Percentiles rank a stretch among this genome's conserved stretches.
Evolutionary conservation across 2,888 invertebrate species (phyloP).

Genomic region (Cryptocheilus praepositus): DNA sequence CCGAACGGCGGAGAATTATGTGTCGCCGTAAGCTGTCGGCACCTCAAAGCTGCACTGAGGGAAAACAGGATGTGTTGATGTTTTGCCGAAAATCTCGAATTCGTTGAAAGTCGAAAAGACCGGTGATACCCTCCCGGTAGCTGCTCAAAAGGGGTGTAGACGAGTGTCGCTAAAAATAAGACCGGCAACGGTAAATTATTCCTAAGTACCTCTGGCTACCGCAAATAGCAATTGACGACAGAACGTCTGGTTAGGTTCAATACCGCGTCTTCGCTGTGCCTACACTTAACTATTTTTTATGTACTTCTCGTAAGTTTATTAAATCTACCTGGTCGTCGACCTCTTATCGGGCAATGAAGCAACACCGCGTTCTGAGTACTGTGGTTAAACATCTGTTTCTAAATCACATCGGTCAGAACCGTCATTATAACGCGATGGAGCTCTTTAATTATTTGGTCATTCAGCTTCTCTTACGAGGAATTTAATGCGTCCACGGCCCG

Average conservation of each 20-base stretch:
- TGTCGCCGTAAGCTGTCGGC: conserved; percentile 36
- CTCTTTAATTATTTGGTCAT: conserved; percentile 23
- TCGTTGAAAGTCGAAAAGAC: conserved; percentile 23
- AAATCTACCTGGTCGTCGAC: too few species aligned
- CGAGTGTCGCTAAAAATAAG: conserved; percentile 41
- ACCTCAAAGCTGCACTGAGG: conserved; percentile 31
- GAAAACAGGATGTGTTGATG: conserved; percentile 53
- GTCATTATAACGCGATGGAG: conserved; percentile 14
- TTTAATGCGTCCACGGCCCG: conserved; percentile 12
- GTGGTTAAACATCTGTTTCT: conserved; percentile 5
- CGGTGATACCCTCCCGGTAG: conserved; percentile 20
- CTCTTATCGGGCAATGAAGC: too few species aligned
- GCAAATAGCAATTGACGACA: background rate
- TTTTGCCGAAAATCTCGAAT: conserved; percentile 48
- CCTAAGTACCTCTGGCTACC: background rate
- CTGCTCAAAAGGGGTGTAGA: conserved; percentile 30
- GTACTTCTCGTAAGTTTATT: too few species aligned
- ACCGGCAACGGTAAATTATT: conserved; percentile 13
- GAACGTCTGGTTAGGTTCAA: background rate
- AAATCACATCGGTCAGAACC: background rate
- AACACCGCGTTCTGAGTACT: too few species aligned
- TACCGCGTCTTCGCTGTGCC: too few species aligned
- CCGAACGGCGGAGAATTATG: conserved; percentile 41
- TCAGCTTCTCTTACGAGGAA: conserved; percentile 8
- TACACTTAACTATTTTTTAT: too few species aligned